Conservation (phyloP, 2,797 vertebrate genomes). For the Acipenser transmontanus region DNA sequence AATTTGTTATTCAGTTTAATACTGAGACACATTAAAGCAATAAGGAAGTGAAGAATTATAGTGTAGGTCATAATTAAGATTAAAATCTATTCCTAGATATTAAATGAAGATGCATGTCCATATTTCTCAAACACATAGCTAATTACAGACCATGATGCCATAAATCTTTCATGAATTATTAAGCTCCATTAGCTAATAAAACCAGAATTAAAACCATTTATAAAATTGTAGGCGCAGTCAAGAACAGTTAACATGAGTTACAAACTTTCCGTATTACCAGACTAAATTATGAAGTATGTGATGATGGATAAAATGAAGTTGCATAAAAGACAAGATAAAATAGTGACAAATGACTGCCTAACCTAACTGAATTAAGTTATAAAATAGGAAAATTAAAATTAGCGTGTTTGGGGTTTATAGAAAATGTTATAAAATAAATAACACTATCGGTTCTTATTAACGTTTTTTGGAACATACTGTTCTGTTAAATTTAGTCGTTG, state of each 20-base stretch:
- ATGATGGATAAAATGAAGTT: not conserved
- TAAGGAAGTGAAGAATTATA: slow-evolving; percentile 55
- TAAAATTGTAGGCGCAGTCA: slow-evolving; percentile 27
- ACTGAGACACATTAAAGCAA: slow-evolving; percentile 46
- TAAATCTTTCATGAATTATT: slow-evolving; percentile 73
- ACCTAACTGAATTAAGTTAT: too few relatives aligned
- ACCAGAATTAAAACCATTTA: slow-evolving; percentile 36
- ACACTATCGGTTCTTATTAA: too few relatives aligned
- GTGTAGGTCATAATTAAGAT: slow-evolving; percentile 56
- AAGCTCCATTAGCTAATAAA: slow-evolving; percentile 68
- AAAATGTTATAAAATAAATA: too few relatives aligned
- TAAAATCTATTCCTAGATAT: slow-evolving; percentile 49
- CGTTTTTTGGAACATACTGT: too few relatives aligned
- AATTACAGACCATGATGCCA: slow-evolving; percentile 57
- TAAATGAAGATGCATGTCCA: slow-evolving; percentile 62
- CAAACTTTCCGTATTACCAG: slow-evolving; percentile 14
- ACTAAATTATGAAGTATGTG: slow-evolving; percentile 35
- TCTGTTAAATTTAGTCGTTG: too few relatives aligned
- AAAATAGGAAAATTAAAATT: too few relatives aligned
- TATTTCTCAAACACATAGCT: slow-evolving; percentile 54
- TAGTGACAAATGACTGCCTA: too few relatives aligned
- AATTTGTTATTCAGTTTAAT: slow-evolving; percentile 24
- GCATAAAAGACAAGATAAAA: too few relatives aligned
- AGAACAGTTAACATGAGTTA: slow-evolving; percentile 40
- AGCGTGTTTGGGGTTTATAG: too few relatives aligned